Conservation (phyloP, 2,797 vertebrate genomes). For the Pipistrellus nathusii region DNA sequence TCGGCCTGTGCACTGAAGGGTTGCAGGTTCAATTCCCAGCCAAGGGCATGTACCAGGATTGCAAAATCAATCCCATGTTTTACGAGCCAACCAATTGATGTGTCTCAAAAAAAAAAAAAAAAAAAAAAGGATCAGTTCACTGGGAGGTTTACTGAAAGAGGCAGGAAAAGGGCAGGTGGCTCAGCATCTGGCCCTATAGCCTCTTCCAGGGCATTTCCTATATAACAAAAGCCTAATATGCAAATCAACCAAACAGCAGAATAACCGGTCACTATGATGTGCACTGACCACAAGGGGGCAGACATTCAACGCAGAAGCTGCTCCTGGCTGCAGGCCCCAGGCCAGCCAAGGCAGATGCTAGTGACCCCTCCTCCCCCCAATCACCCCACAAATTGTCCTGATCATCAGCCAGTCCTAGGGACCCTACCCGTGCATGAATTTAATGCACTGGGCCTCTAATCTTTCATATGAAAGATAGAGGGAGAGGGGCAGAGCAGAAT, state of each 20-base stretch:
- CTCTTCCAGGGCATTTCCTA: slow-evolving; percentile 78
- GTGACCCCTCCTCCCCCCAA: fast-evolving
- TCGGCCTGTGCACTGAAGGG: neutral
- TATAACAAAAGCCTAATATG: too few relatives aligned
- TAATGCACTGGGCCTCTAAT: too few relatives aligned
- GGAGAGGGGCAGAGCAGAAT: neutral
- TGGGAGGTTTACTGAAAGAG: neutral
- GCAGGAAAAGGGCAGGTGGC: slow-evolving; percentile 75
- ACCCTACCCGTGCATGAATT: too few relatives aligned
- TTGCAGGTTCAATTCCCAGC: neutral
- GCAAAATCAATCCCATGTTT: too few relatives aligned
- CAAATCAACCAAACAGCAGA: too few relatives aligned
- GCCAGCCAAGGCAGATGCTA: too few relatives aligned
- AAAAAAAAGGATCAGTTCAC: slow-evolving; percentile 37
- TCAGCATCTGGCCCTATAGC: slow-evolving; percentile 72
- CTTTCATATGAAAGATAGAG: slow-evolving; percentile 53
- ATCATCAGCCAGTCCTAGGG: too few relatives aligned
- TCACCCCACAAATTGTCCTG: too few relatives aligned
- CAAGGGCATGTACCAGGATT: neutral
- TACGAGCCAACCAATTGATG: neutral
- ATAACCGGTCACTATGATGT: too few relatives aligned
- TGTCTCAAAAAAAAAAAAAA: neutral
- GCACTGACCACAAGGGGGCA: too few relatives aligned
- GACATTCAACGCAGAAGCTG: too few relatives aligned
- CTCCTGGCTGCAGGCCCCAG: too few relatives aligned